Percentiles rank a stretch among this genome's conserved stretches.
Evolutionary conservation across 2,888 invertebrate genomes (phyloP).

Genomic region (Cheilosia soror): DNA sequence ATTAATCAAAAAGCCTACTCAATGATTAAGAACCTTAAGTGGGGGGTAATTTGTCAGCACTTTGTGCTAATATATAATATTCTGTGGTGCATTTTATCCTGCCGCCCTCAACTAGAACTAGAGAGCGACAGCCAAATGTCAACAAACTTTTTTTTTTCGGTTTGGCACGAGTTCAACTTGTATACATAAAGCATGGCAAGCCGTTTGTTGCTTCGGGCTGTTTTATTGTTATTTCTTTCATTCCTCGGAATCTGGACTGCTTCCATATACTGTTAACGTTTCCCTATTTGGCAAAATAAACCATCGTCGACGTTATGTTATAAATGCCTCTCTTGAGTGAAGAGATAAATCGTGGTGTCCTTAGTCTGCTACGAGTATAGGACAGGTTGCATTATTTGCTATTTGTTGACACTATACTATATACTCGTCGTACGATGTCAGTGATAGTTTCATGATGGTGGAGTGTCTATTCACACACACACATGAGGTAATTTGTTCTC

Average conservation of each 20-base stretch:
- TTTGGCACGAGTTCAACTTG: conserved; percentile 67
- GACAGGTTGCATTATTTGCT: conserved; percentile 16
- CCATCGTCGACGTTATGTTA: conserved; percentile 33
- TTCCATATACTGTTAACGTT: conserved; percentile 1
- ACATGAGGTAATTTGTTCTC: background rate
- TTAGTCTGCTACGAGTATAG: conserved; percentile 19
- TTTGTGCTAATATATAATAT: conserved; percentile 47
- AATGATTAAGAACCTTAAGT: conserved; percentile 54
- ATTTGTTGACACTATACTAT: conserved; percentile 30
- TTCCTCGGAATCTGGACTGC: conserved; percentile 21
- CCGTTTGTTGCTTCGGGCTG: conserved; percentile 69
- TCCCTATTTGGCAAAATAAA: conserved; percentile 58
- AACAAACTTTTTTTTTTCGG: conserved; percentile 62
- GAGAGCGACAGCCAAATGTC: conserved; percentile 62
- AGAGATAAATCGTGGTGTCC: conserved; percentile 59
- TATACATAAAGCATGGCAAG: conserved; percentile 48
- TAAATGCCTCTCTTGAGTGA: conserved; percentile 39
- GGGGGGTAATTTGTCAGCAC: conserved; percentile 69
- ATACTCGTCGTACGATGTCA: background rate
- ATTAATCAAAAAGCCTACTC: conserved; percentile 52
- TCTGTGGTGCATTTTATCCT: conserved; percentile 47
- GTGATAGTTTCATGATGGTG: conserved; percentile 7
- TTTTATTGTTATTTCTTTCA: conserved; percentile 59
- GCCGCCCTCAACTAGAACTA: conserved; percentile 50
- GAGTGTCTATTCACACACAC: conserved; percentile 1